Percentiles rank a stretch among this genome's conserved stretches.
These are phyloP conservation scores for Hycleus phaleratus DNA, from an alignment of 1,140 invertebrate genomes.

Conservation along the genomic window DNA sequence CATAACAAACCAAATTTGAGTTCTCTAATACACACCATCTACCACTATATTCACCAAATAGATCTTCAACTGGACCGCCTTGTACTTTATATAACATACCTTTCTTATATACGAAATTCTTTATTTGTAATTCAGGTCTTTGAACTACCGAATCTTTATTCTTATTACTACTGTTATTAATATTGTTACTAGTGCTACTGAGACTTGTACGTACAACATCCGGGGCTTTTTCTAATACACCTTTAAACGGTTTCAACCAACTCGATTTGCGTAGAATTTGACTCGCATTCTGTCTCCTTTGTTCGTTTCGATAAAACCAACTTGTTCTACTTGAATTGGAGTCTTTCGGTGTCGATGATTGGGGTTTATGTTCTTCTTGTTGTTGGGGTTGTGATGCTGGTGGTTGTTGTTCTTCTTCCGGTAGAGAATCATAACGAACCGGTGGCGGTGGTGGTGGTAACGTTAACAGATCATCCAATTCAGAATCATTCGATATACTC, in stretches of 20 bases:
- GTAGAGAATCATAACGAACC: constrained; percentile 43
- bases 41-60: constrained; percentile 40
- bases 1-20: constrained; percentile 33
- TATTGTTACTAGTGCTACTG: constrained; percentile 21
- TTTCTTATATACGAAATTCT: constrained; percentile 31
- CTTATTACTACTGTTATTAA: constrained; percentile 5
- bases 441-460: constrained; percentile 44
- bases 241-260: constrained; percentile 34
- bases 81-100: constrained; percentile 40
- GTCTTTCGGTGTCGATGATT: background rate
- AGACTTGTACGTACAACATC: constrained; percentile 26
- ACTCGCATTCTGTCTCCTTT: background rate
- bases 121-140: constrained; percentile 28
- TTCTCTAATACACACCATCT: constrained; percentile 39
- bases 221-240: constrained; percentile 32
- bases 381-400: background rate
- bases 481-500: constrained; percentile 37
- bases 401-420: constrained; percentile 23
- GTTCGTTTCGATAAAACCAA: constrained; percentile 23
- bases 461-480: constrained; percentile 37
- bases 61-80: constrained; percentile 37
- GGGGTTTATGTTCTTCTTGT: background rate
- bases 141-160: constrained; percentile 18
- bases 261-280: constrained; percentile 19
- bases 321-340: constrained; percentile 24